Base-by-base conservation (phyloP, 1,140 invertebrate genomes). In the Brachionus calyciflorus region DNA sequence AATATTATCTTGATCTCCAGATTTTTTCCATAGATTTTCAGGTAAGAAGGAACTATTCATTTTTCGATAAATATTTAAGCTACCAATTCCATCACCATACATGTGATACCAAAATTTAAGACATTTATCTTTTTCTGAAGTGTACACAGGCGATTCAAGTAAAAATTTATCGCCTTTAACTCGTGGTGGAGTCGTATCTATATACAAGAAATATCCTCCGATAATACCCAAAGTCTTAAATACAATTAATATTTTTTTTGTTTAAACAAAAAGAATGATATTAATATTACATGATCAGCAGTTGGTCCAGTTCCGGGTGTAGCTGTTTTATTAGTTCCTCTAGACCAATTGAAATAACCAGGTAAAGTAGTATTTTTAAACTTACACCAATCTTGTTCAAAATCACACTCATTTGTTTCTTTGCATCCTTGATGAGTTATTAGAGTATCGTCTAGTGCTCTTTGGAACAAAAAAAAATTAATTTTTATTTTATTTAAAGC, bases 141-240 rank as follows among this genome's bases (percentile, higher is more conserved):
- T 33, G 14, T 30, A 14, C n/a, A 30, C 14, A 17, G 21, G 12
- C 3, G 49, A 48, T 48, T 55, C 37, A 48, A 76, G 30, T 33
- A 46, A 44, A 14, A 21, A 55, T 40, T 49, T 46, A 78, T 91
- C 90, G 80, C 91, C 90, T 19, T 84, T 82, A 48, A 86, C 80
- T 44, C 88, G 83, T 0, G 89, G 89, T 0, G 79, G 48, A 5
- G 90, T 89, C 40, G 90, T 89, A 79, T 92, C 91, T 41, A 91
- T 90, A 80, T 90, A 92, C 83, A 92, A 87, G 82, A 91, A 93
- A 81, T 90, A 87, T 30, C 91, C 91, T 91, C 0, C 6, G 2
- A n/a, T 17, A 14, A 46, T 55, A 51, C 48, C 69, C 37, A 65
- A 44, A 24, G 60, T 65, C 60, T 63, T 77, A 80, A 48, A 28